These are phyloP conservation scores for Tetramorium simillimum DNA, from an alignment of 1,140 invertebrate species.

Conservation along the genomic window DNA sequence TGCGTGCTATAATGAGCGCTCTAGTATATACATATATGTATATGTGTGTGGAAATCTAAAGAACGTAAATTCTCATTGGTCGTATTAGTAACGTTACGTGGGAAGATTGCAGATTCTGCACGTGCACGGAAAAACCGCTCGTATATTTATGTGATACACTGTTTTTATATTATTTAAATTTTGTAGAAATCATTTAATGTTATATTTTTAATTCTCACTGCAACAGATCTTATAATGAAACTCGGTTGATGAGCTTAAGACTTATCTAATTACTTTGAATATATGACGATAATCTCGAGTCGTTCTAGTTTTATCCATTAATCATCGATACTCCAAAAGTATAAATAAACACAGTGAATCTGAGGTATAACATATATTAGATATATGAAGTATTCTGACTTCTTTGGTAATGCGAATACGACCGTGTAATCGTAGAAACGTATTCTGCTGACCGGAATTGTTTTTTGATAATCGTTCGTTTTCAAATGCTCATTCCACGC, in stretches of 20 bases:
- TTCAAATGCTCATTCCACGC: not conserved
- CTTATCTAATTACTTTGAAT: not conserved
- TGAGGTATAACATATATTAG: not conserved
- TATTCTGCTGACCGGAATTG: not conserved
- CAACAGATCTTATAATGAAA: not conserved
- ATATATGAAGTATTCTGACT: not conserved
- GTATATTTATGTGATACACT: not conserved
- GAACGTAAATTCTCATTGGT: conserved; percentile 32
- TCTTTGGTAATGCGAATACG: not conserved
- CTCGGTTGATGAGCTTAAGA: not conserved
- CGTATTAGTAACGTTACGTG: conserved; percentile 12
- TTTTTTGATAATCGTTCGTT: not conserved
- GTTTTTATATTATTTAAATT: not conserved
- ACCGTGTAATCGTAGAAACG: not conserved
- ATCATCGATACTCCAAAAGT: not conserved
- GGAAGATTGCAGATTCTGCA: conserved; percentile 19
- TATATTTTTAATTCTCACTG: not conserved
- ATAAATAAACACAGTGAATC: not conserved
- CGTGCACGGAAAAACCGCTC: conserved; percentile 1
- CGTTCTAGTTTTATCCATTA: not conserved
- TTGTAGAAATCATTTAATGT: not conserved
- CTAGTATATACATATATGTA: not conserved
- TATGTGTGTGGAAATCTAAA: not conserved
- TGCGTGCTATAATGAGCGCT: not conserved
- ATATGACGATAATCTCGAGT: not conserved